These are phyloP conservation scores for Actenoides lindsayi DNA, from an alignment of 2,113 vertebrate genomes.

Conservation along the genomic window DNA sequence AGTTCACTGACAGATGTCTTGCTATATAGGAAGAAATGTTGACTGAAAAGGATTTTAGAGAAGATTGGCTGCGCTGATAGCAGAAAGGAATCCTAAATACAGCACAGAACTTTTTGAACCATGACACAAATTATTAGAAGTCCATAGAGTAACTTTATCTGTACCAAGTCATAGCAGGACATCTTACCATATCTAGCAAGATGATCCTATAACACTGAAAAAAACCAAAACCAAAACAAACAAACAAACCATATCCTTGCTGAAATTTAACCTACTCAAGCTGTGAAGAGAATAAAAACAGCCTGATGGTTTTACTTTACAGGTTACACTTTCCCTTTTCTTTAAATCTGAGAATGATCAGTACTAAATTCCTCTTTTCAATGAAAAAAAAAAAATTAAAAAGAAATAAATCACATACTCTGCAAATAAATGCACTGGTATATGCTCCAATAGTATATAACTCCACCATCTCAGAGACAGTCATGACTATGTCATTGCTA, in stretches of 20 bases:
- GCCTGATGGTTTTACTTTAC: not conserved
- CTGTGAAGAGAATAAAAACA: not conserved
- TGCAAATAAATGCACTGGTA: not conserved
- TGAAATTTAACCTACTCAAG: not conserved
- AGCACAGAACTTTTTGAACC: not conserved
- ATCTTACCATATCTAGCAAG: not conserved
- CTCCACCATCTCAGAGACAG: not conserved
- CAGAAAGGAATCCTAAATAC: not conserved
- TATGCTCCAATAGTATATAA: not conserved
- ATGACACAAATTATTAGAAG: not conserved
- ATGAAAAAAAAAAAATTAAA: too few relatives aligned
- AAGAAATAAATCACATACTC: not conserved
- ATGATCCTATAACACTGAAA: not conserved
- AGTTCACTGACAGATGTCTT: not conserved
- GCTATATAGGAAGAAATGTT: not conserved
- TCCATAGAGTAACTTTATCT: not conserved
- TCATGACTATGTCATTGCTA: rapidly evolving
- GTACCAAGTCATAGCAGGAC: not conserved
- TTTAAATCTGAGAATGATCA: not conserved
- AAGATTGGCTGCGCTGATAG: not conserved
- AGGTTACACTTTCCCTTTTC: not conserved
- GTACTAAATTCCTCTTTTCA: not conserved
- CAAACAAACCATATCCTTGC: not conserved
- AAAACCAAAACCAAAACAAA: not conserved
- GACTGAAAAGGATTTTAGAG: not conserved